Evolutionary conservation across 2,888 invertebrate species (phyloP).

Genomic region (Coremacera marginata): DNA sequence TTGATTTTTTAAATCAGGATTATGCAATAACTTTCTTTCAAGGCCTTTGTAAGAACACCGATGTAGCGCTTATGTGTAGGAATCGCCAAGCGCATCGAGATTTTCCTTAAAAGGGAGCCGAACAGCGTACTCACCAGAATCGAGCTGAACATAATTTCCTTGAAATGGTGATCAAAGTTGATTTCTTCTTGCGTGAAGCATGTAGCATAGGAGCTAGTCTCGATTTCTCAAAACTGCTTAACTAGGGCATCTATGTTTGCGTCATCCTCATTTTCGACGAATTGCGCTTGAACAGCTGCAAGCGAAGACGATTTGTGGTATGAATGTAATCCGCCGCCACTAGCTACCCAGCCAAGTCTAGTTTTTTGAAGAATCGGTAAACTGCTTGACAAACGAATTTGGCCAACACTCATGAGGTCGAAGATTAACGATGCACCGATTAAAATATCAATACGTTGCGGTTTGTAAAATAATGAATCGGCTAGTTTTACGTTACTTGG

Average conservation of each 20-base stretch:
- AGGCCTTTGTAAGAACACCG: slow-evolving; percentile 42
- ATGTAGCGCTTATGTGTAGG: slow-evolving; percentile 39
- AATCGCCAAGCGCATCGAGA: slow-evolving; percentile 43
- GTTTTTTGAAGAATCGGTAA: slow-evolving; percentile 44
- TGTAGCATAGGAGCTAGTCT: too few species aligned
- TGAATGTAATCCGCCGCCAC: slow-evolving; percentile 27
- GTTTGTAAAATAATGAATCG: slow-evolving; percentile 44
- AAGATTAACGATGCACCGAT: slow-evolving; percentile 47
- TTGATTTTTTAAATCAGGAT: slow-evolving; percentile 35
- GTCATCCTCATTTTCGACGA: slow-evolving; percentile 22
- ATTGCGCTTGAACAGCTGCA: slow-evolving; percentile 2
- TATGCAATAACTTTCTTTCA: slow-evolving; percentile 39
- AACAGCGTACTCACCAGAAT: slow-evolving; percentile 40
- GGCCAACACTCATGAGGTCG: slow-evolving; percentile 46
- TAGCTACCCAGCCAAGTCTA: slow-evolving; percentile 38
- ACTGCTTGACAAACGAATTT: too few species aligned
- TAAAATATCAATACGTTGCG: slow-evolving; percentile 39
- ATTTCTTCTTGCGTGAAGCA: too few species aligned
- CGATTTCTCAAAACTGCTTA: too few species aligned
- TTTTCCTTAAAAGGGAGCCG: too few species aligned
- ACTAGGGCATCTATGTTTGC: neutral
- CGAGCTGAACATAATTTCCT: slow-evolving; percentile 22
- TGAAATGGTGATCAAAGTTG: slow-evolving; percentile 43
- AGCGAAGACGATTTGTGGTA: slow-evolving; percentile 12
- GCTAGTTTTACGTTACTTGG: slow-evolving; percentile 46